Conservation (phyloP, 2,113 vertebrate species). For the Sminthopsis crassicaudata region DNA sequence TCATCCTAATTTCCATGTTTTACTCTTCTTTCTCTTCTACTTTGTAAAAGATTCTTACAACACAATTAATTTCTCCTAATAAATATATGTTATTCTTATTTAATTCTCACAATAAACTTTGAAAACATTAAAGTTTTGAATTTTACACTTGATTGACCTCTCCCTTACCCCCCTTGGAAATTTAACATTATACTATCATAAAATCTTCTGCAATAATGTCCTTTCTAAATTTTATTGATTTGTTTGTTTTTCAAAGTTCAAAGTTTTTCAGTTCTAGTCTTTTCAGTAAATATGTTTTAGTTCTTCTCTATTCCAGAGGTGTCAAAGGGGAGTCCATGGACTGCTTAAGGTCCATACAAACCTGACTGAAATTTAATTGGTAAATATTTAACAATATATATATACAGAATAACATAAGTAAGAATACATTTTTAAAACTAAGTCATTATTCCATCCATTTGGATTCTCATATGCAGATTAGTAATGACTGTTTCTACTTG, state of each 20-base stretch:
- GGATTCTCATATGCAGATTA: not conserved
- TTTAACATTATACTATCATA: not conserved
- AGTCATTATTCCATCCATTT: not conserved
- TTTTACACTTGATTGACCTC: not conserved
- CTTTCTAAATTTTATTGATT: not conserved
- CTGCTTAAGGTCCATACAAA: not conserved
- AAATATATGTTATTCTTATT: not conserved
- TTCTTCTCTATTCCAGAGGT: not conserved
- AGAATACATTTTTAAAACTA: not conserved
- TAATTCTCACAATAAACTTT: not conserved
- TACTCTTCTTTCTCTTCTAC: not conserved
- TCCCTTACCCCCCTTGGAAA: not conserved
- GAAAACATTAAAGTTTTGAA: not conserved
- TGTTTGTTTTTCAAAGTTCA: not conserved
- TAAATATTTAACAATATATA: not conserved
- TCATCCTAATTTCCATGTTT: not conserved
- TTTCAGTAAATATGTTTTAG: not conserved
- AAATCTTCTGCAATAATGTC: not conserved
- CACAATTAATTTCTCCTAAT: not conserved
- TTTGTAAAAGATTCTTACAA: not conserved
- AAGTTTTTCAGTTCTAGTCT: not conserved
- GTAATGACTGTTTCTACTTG: not conserved
- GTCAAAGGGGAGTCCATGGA: not conserved
- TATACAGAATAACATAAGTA: not conserved
- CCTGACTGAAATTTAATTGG: not conserved